Conservation (phyloP, 2,888 invertebrate species). For the Escarpia spicata region DNA sequence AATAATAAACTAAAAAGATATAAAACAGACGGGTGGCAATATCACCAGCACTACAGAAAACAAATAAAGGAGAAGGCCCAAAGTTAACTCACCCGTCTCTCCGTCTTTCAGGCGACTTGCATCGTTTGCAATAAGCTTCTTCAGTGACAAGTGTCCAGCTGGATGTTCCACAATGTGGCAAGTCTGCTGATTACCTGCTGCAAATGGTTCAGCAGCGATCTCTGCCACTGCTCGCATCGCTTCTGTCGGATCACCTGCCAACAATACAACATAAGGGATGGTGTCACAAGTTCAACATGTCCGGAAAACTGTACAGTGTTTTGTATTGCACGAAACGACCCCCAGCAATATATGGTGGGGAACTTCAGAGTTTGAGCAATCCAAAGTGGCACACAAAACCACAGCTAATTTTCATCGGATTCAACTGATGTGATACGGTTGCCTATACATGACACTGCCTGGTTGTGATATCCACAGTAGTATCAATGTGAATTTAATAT, state of each 20-base stretch:
- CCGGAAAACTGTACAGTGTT: no score
- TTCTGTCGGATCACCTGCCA: conserved; percentile 55
- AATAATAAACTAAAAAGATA: no score
- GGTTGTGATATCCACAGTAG: no score
- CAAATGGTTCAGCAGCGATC: conserved; percentile 57
- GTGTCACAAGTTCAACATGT: background rate
- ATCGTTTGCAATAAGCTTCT: conserved; percentile 59
- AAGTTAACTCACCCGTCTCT: conserved; percentile 47
- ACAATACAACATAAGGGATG: background rate
- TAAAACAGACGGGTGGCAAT: background rate
- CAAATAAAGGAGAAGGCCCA: background rate
- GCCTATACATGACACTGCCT: no score
- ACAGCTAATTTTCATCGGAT: no score
- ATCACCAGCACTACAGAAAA: background rate
- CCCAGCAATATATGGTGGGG: no score
- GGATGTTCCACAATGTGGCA: conserved; percentile 60
- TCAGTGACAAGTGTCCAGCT: conserved; percentile 62
- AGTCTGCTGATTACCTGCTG: conserved; percentile 49
- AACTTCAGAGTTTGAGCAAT: no score
- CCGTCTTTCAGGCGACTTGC: conserved; percentile 52
- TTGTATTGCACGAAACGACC: no score
- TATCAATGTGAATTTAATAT: no score
- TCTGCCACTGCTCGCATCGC: conserved; percentile 59
- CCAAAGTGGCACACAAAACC: no score
- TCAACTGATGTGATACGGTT: no score